phyloP scores from a whole-genome alignment of 1,140 invertebrate species.

The Tetragonula clypearis region DNA sequence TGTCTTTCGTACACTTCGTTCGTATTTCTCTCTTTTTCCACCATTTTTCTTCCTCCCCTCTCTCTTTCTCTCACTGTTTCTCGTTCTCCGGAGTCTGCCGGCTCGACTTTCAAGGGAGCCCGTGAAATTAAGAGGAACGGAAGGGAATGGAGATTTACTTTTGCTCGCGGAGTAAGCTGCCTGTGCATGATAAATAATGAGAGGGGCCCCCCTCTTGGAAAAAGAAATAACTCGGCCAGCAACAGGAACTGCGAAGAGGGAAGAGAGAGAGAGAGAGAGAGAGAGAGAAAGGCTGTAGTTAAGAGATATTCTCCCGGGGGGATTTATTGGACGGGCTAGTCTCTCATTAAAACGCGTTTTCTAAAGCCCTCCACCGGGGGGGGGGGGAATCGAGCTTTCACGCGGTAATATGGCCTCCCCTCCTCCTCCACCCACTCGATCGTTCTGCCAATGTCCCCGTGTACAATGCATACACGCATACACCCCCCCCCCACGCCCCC shows the following conservation, averaged over 20 bases:
- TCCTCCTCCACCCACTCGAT: background rate
- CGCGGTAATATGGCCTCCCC: background rate
- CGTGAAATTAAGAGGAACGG: constrained; percentile 52
- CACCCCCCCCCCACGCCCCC: too few relatives aligned
- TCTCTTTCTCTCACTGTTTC: background rate
- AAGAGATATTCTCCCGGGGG: constrained; percentile 27
- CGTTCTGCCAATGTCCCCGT: too few relatives aligned
- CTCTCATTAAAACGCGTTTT: constrained; percentile 38
- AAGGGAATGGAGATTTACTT: constrained; percentile 55
- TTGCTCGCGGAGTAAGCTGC: constrained; percentile 20
- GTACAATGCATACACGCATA: too few relatives aligned
- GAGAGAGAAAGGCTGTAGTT: constrained; percentile 8
- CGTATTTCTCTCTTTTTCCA: background rate
- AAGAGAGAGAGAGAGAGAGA: too few relatives aligned
- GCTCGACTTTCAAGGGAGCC: constrained; percentile 8
- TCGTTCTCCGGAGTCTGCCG: background rate
- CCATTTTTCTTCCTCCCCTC: background rate
- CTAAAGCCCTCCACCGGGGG: background rate
- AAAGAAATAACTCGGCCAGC: constrained; percentile 24
- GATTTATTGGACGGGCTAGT: constrained; percentile 20
- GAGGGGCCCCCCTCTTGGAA: background rate
- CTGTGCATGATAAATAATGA: constrained; percentile 44
- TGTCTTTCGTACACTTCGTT: too few relatives aligned
- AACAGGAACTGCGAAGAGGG: too few relatives aligned
- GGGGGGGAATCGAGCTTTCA: background rate